Conservation (phyloP, 2,888 invertebrate species). For the Cryptus viduatorius region DNA sequence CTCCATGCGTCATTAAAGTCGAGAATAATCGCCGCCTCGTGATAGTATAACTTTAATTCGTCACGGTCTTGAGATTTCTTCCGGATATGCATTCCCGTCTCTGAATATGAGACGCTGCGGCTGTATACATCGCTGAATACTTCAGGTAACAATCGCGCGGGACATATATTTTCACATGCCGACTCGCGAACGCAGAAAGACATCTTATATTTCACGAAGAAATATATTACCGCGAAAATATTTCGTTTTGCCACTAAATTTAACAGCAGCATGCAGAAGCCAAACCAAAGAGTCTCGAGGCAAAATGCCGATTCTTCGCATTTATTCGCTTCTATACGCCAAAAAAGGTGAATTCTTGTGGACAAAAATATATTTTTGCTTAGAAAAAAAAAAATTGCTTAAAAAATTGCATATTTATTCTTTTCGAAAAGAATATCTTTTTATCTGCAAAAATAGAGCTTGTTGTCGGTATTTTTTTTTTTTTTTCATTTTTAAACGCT, state of each 20-base stretch:
- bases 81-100: conserved; percentile 7
- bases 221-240: neutral
- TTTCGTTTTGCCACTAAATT: conserved; percentile 29
- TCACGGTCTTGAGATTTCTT: conserved; percentile 36
- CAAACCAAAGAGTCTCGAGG: conserved; percentile 1
- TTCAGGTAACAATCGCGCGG: conserved; percentile 11
- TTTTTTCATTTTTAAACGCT: neutral
- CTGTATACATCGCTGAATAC: conserved; percentile 7
- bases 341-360: no score
- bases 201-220: neutral
- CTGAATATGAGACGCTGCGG: conserved; percentile 5
- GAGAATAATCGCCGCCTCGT: conserved; percentile 48
- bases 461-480: neutral
- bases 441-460: neutral
- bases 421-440: neutral
- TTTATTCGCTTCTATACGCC: neutral
- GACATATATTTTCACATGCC: neutral
- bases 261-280: neutral
- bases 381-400: neutral
- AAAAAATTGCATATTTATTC: neutral
- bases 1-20: conserved; percentile 36
- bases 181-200: neutral
- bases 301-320: neutral
- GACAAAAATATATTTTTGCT: neutral
- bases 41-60: conserved; percentile 53